Base-by-base conservation (phyloP, 1,140 invertebrate genomes). In the Paramacrobiotus metropolitanus region DNA sequence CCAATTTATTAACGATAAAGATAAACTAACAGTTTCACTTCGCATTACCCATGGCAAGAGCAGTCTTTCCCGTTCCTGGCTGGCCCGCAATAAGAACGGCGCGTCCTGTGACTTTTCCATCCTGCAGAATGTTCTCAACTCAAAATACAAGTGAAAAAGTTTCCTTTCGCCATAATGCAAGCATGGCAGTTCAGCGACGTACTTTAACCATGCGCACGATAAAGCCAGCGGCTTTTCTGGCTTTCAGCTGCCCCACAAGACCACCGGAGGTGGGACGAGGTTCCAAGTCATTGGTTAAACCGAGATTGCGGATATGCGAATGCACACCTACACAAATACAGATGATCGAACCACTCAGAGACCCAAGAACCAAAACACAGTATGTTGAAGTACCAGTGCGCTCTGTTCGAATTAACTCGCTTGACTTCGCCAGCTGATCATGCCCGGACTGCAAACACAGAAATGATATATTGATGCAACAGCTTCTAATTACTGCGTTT, bases 21-120 rank as follows among this genome's bases (percentile, higher is more conserved):
- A n/a, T n/a, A n/a, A n/a, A n/a, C n/a, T n/a, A n/a, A n/a, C n/a
- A n/a, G n/a, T n/a, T n/a, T n/a, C n/a, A n/a, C n/a, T n/a, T n/a
- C n/a, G n/a, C n/a, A 34, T 64, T 68, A 72, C 75, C 93, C 81
- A 94, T 93, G 0, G 93, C 93, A 60, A 97, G 91, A 0, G 92
- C 92, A 2, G 92, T 97, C 76, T 97, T 99, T 3, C 94, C 92
- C 21, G 90, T 94, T 21, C 91, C 92, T 20, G 95, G 94, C 70
- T 93, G 89, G 21, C 95, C 95, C 28, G 93, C 91, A 59, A 98
- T 76, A 2, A 99, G 73, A 55, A 97, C 79, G n/a, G 91, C 91
- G 69, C 94, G 74, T 0, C 95, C 95, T 61, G 93, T 92, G 71
- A 98, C 96, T 77, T 94, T 92, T 21, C 88, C 90, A 70, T 98